Evolutionary conservation across 2,888 invertebrate species (phyloP), one percentile per base, ranked within the genome.

Genomic region (Rhopalosiphum nymphaeae): DNA sequence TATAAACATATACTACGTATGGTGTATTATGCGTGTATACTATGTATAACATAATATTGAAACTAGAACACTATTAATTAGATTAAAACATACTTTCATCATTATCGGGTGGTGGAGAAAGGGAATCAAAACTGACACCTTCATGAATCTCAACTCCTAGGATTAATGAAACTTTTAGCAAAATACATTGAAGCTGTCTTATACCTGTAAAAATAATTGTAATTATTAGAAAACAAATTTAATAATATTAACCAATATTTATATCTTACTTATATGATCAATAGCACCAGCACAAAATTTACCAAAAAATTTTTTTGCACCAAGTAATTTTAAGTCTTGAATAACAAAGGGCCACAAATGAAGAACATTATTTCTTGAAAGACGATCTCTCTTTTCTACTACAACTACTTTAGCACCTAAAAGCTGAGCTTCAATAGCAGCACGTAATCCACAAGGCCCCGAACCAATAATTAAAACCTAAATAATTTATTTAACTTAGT

Each of bases 341-440:
- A 99, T 99, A 88, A 99, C 98, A 96, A 98, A 99, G 91, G 99
- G 99, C 99, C 99, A 99, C 95, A 99, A 96, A 96, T 99, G 99
- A 89, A 99, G 97, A 56, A 99, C 99, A 96, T 99, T 99, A 96
- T 99, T 99, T 49, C 99, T 97, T 2, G 98, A 98, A 96, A 99
- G 98, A 13, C 98, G 97, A 96, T 99, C 99, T 92, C 99, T 97
- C 96, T 99, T 99, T 96, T 99, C 99, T 42, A 99, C 96, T 5
- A 99, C 98, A 89, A 98, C 98, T 95, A 98, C 99, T 97, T 99
- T 98, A 95, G 99, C 98, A 46, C 99, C 99, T 26, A 99, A 96
- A 88, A 99, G 96, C 95, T 99, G 99, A 94, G 98, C 98, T 96
- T 99, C 99, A 95, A 99, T 99, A 61, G 99, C 99, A 13, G 98